These are phyloP conservation scores for Channa striata DNA, from an alignment of 2,797 vertebrate species.

Conservation along the genomic window DNA sequence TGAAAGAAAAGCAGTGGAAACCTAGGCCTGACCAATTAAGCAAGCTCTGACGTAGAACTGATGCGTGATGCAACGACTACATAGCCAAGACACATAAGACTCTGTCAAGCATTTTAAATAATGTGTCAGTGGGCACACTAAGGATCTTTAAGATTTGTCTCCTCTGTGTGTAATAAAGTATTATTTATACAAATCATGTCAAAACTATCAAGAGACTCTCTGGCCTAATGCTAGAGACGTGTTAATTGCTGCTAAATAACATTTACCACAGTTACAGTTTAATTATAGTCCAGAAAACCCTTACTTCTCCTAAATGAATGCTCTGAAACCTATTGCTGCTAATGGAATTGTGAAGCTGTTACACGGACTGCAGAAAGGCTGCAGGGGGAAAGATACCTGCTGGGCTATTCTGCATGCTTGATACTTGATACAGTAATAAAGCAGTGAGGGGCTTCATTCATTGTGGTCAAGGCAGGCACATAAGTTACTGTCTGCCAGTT, in stretches of 20 bases:
- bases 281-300: conserved; percentile 50
- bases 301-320: conserved; percentile 54
- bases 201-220: conserved; percentile 20
- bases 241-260: conserved; percentile 62
- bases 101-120: not conserved
- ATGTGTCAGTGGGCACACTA: not conserved
- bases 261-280: conserved; percentile 59
- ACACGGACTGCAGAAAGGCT: conserved; percentile 45
- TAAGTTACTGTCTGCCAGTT: conserved; percentile 44
- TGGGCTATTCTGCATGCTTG: conserved; percentile 53
- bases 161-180: not conserved
- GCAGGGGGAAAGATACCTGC: conserved; percentile 46
- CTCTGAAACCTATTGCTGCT: conserved; percentile 68
- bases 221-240: conserved; percentile 20
- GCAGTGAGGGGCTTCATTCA: conserved; percentile 30
- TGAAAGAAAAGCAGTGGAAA: not conserved
- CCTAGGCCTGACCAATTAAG: not conserved
- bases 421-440: conserved; percentile 60
- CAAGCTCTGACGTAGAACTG: not conserved
- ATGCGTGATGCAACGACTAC: not conserved
- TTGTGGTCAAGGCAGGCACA: conserved; percentile 32
- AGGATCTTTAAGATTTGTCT: not conserved
- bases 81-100: not conserved
- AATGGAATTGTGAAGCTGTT: conserved; percentile 65
- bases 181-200: conserved; percentile 3